Base-by-base conservation (phyloP, 2,113 vertebrate genomes). In the Cyanoderma ruficeps region DNA sequence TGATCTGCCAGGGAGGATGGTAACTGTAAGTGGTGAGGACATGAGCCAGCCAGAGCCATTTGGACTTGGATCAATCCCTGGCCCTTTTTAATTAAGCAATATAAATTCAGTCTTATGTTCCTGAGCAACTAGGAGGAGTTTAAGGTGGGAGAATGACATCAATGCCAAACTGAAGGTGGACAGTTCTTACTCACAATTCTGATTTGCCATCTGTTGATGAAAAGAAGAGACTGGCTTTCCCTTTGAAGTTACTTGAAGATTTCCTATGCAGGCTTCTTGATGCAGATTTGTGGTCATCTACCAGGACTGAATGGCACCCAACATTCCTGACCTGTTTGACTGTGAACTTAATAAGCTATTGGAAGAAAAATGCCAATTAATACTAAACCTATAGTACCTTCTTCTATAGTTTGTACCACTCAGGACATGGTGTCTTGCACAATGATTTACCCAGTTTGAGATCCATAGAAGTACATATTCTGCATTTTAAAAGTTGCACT, bases 161-260 rank as follows among this genome's bases (percentile, higher is more conserved):
- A 81, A 37, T 84, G 72, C 80, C 65, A 90, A 93, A 52, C 60
- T 86, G 92, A 96, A 96, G 90, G 85, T 94, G 90, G 94, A 87
- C 84, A 72, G 53, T 79, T 95, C 74, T 74, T 92, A 81, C 42
- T 87, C 82, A 87, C 64, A 83, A 25, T 67, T 84, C 80, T 94
- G 74, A 92, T n/a, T 83, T 86, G 68, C 70, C 94, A 94, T 83
- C 60, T 94, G 68, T 84, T 93, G 77, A 64, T 21, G 10, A 77
- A 31, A 77, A 83, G 57, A 80, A 39, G 21, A 92, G 37, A 64
- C 27, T n/a, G 47, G 5, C 11, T 83, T 42, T 85, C 24, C 21
- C 39, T 83, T 37, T 61, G 28, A 44, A 89, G 31, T 75, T 64
- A 56, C 50, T 74, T 87, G 50, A 90, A 47, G 39, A 84, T 89